Conservation (phyloP, 2,113 vertebrate species). For the Astatoreochromis straeleni region DNA sequence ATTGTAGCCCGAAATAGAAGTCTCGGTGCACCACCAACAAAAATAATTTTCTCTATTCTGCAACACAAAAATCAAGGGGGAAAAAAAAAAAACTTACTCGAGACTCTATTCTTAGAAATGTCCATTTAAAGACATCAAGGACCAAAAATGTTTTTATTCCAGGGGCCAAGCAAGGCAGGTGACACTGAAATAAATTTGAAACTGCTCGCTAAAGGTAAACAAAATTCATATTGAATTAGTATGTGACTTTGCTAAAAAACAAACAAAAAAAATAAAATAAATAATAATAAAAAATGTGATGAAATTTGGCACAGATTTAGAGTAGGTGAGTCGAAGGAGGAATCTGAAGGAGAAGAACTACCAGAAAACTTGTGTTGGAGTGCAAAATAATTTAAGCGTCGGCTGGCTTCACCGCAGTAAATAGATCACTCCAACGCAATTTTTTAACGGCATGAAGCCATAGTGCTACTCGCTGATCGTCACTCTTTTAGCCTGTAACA, state of each 20-base stretch:
- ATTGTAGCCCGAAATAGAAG: accelerated
- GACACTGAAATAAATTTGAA: accelerated
- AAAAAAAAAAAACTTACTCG: accelerated
- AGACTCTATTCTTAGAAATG: not conserved
- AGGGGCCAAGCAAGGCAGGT: accelerated
- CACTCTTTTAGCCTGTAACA: too few species aligned
- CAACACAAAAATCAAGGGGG: accelerated
- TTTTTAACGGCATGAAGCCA: too few species aligned
- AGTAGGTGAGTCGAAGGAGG: too few species aligned
- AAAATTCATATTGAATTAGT: not conserved
- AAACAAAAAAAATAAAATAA: accelerated
- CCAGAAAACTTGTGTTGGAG: too few species aligned
- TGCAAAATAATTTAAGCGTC: too few species aligned
- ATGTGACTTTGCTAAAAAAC: not conserved
- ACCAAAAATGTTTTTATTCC: not conserved
- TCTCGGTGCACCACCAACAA: accelerated
- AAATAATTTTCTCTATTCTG: accelerated
- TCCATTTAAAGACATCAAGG: not conserved
- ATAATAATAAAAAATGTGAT: not conserved
- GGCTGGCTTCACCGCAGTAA: too few species aligned
- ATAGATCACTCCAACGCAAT: too few species aligned
- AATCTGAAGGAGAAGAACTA: too few species aligned
- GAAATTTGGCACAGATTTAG: too few species aligned
- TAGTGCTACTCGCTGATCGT: too few species aligned
- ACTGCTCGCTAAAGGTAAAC: accelerated